phyloP scores from a whole-genome alignment of 1,140 invertebrate genomes.

The Musca vetustissima region DNA sequence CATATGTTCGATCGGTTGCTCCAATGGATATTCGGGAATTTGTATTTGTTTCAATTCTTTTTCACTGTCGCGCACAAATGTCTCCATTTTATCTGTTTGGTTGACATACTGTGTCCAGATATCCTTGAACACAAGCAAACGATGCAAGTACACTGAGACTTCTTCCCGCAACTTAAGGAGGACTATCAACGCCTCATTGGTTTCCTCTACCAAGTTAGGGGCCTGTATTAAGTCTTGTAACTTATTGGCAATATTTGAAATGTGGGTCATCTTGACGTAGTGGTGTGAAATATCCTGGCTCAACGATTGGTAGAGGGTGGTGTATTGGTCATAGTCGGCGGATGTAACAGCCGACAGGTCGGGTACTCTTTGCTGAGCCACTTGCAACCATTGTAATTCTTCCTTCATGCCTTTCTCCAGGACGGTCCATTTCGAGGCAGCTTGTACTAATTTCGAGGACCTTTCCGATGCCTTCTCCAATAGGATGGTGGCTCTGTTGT shows the following conservation, averaged over 20 bases:
- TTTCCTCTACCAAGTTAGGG: constrained; percentile 69
- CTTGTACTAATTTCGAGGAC: constrained; percentile 78
- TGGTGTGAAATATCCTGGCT: constrained; percentile 76
- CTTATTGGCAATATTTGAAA: constrained; percentile 70
- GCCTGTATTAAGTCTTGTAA: constrained; percentile 74
- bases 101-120: constrained; percentile 74
- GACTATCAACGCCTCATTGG: constrained; percentile 68
- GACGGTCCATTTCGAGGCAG: constrained; percentile 78
- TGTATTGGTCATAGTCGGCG: constrained; percentile 79
- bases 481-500: constrained; percentile 70
- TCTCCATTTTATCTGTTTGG: constrained; percentile 70
- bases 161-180: constrained; percentile 72
- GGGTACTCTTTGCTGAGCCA: constrained; percentile 78
- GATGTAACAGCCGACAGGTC: constrained; percentile 76
- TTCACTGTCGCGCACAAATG: constrained; percentile 73
- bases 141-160: constrained; percentile 69
- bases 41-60: constrained; percentile 62
- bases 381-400: constrained; percentile 77
- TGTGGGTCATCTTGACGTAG: constrained; percentile 71
- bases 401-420: constrained; percentile 79
- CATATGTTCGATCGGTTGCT: constrained; percentile 68
- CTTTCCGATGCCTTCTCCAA: constrained; percentile 76
- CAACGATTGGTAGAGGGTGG: constrained; percentile 77
- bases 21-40: constrained; percentile 59
- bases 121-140: constrained; percentile 72